These are phyloP conservation scores for Dascyllus trimaculatus DNA, from an alignment of 2,113 vertebrate species.

Conservation along the genomic window DNA sequence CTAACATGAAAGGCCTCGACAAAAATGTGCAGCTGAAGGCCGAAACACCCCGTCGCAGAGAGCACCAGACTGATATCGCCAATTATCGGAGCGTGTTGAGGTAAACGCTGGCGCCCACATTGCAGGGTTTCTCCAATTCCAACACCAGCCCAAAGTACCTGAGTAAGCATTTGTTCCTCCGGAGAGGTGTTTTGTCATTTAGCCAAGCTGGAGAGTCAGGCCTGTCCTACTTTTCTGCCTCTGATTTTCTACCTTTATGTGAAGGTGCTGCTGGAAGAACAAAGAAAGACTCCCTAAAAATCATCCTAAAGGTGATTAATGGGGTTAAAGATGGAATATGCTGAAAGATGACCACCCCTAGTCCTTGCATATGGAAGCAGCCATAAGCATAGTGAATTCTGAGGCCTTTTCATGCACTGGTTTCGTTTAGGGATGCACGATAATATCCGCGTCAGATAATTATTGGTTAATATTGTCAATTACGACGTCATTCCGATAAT, in stretches of 20 bases:
- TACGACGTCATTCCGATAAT: too few species aligned
- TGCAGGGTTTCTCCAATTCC: constrained; percentile 20
- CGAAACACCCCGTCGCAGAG: constrained; percentile 8
- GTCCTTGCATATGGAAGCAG: neutral
- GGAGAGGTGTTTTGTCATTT: constrained; percentile 18
- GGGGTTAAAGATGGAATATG: neutral
- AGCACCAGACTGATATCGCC: constrained; percentile 32
- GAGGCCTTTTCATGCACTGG: too few species aligned
- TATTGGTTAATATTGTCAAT: too few species aligned
- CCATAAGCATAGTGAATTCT: neutral
- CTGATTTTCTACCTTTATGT: neutral
- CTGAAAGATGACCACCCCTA: neutral
- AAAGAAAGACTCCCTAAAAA: neutral
- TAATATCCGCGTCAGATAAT: too few species aligned
- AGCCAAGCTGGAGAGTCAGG: neutral
- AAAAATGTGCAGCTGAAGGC: constrained; percentile 1
- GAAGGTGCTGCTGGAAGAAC: neutral
- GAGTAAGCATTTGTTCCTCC: constrained; percentile 15
- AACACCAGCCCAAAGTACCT: constrained; percentile 11
- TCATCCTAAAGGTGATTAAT: neutral
- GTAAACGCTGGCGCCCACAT: constrained; percentile 7
- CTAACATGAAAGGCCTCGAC: neutral
- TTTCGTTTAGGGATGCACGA: too few species aligned
- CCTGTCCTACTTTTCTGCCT: neutral
- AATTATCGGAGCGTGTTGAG: constrained; percentile 44